Percentiles rank a stretch among this genome's conserved stretches.
Conservation (phyloP, 2,888 invertebrate species). For the Stenchaetothrips biformis region DNA sequence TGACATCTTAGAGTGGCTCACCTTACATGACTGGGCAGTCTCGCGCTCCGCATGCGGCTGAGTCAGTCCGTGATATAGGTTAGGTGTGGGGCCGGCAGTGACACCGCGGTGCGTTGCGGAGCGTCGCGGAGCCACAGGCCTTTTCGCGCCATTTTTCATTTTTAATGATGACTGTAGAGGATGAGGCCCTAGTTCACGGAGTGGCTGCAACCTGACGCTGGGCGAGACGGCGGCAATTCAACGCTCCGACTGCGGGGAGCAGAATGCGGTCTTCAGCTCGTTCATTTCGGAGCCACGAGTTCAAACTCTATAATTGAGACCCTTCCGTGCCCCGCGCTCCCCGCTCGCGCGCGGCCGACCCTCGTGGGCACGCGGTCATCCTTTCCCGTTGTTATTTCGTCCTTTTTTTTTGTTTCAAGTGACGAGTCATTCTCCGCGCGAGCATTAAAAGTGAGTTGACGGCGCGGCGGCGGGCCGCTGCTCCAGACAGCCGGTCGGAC, state of each 20-base stretch:
- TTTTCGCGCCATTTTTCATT: constrained; percentile 1
- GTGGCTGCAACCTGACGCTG: no score
- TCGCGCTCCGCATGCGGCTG: background rate
- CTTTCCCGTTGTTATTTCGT: background rate
- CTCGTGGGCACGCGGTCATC: no score
- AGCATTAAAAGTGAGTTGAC: constrained; percentile 5
- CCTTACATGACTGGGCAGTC: background rate
- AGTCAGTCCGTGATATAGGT: background rate
- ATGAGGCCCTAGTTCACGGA: background rate
- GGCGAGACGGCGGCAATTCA: no score
- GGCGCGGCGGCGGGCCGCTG: background rate
- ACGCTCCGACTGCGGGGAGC: no score
- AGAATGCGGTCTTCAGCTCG: no score
- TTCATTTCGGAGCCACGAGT: no score
- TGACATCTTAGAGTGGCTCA: no score
- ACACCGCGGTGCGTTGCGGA: background rate
- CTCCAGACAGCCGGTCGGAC: background rate
- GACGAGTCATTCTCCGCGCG: background rate
- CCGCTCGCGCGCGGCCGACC: no score
- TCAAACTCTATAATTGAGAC: no score
- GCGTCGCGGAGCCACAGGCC: background rate
- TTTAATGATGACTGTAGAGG: background rate
- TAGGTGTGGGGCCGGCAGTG: background rate
- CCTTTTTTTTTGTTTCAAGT: background rate
- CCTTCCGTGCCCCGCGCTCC: no score